Conservation (phyloP, 2,888 invertebrate genomes). For the Spialia ferax region DNA sequence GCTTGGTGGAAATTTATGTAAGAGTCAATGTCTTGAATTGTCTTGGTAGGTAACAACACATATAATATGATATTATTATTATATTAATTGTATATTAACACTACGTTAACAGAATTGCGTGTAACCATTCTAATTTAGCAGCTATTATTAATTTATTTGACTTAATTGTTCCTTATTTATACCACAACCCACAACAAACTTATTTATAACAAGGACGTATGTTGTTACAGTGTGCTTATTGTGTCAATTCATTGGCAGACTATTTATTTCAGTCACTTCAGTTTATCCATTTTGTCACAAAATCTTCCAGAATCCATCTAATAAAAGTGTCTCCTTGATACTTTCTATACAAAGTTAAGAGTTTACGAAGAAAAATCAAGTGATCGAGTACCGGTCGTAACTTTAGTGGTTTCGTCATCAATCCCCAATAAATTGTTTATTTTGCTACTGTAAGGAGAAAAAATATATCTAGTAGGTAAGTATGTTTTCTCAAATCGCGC, state of each 20-base stretch:
- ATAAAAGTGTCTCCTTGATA: neutral
- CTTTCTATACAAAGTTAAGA: constrained; percentile 5
- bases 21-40: too few species aligned
- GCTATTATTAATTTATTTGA: too few species aligned
- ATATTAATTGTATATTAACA: too few species aligned
- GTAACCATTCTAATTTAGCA: too few species aligned
- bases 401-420: constrained; percentile 22
- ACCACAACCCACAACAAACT: too few species aligned
- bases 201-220: too few species aligned
- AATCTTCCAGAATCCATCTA: neutral
- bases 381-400: constrained; percentile 22
- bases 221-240: neutral
- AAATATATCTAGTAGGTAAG: neutral
- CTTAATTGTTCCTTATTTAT: too few species aligned
- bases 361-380: constrained; percentile 18
- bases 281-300: constrained; percentile 3
- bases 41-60: too few species aligned
- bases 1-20: too few species aligned
- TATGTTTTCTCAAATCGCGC: too few species aligned
- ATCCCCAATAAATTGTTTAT: constrained; percentile 11
- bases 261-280: neutral
- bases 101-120: too few species aligned
- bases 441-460: constrained; percentile 2
- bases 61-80: too few species aligned
- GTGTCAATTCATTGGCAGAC: neutral